Base-by-base conservation (phyloP, 2,797 vertebrate genomes). In the Sebastes nivosus region DNA sequence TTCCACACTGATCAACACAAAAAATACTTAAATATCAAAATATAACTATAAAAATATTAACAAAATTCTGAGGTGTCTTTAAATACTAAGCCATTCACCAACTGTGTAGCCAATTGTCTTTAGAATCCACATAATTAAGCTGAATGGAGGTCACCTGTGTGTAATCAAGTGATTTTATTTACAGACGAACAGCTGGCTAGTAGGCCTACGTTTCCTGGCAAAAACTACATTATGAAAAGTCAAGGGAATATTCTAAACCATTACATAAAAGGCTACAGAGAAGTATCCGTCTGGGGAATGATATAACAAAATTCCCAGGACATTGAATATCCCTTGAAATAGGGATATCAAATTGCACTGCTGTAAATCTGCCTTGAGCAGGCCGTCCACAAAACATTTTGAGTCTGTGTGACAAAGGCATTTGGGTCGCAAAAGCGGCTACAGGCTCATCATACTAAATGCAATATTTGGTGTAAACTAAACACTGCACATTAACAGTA, bases 131-230 rank as follows among this genome's bases (percentile, higher is more conserved):
- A 36, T 24, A 63, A 52, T 67, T 12, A 72, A 42, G 13, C 4
- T 63, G 22, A 72, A 72, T 65, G 27, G 54, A 67, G 16, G 29
- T 63, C 54, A 71, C 13, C 50, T 59, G 12, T 70, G 66, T 80
- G 18, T 55, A 22, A 67, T 52, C 3, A 63, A 20, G 32, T 8
- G 6, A 59, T 57, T 57, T 52, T 58, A 59, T 1, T 67, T 63
- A 58, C 4, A 4, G 7, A 20, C 22, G 2, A 46, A 25, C 18
- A 42, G 10, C 65, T 30, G 58, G 12, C 54, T 54, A 13, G 8
- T 14, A 34, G 34, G 61, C 32, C 61, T 24, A 24, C 13, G 1
- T 58, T 13, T 61, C 5, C 22, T 20, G 24, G 29, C 16, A 77
- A 54, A 70, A 72, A 64, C 9, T 27, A 77, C 6, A 81, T 57